These are phyloP conservation scores for Dissostichus mawsoni DNA, from an alignment of 2,113 vertebrate genomes.

Conservation along the genomic window DNA sequence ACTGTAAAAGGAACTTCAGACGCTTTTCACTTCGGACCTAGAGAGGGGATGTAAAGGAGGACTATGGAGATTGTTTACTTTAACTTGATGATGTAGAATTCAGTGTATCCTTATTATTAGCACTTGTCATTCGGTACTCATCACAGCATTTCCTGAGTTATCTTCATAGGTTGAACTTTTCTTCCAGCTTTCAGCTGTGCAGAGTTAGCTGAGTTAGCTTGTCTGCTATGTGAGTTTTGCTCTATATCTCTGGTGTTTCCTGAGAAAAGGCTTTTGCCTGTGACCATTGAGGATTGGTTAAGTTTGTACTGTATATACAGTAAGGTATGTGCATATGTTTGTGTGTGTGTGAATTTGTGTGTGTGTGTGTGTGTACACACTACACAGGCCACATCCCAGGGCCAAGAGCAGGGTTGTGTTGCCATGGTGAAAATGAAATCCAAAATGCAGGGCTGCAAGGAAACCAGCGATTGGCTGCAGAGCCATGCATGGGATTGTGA, in stretches of 20 bases:
- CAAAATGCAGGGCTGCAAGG: slow-evolving; percentile 79
- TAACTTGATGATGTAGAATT: background rate
- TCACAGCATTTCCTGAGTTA: no score
- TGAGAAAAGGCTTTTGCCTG: background rate
- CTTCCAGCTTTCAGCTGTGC: slow-evolving; percentile 11
- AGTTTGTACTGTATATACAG: slow-evolving; percentile 47
- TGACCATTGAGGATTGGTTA: background rate
- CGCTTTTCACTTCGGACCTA: background rate
- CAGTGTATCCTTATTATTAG: background rate
- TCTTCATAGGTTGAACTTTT: no score
- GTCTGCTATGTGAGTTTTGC: slow-evolving; percentile 31
- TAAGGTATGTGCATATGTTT: background rate
- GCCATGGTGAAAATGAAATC: slow-evolving; percentile 86
- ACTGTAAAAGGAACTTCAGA: slow-evolving; percentile 7
- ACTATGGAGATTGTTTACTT: background rate
- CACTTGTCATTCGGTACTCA: no score
- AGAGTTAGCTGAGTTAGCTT: slow-evolving; percentile 24
- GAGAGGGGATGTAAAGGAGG: slow-evolving; percentile 4
- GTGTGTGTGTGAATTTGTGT: background rate
- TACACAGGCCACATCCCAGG: slow-evolving; percentile 65
- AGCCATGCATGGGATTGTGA: slow-evolving; percentile 81
- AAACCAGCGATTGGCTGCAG: slow-evolving; percentile 77
- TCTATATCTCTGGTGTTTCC: slow-evolving; percentile 8
- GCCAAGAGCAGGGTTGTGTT: slow-evolving; percentile 81
- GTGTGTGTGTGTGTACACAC: background rate